Evolutionary conservation across 2,888 invertebrate genomes (phyloP), one percentile per base, ranked within the genome.

Genomic region (Ypsolopha scabrella): DNA sequence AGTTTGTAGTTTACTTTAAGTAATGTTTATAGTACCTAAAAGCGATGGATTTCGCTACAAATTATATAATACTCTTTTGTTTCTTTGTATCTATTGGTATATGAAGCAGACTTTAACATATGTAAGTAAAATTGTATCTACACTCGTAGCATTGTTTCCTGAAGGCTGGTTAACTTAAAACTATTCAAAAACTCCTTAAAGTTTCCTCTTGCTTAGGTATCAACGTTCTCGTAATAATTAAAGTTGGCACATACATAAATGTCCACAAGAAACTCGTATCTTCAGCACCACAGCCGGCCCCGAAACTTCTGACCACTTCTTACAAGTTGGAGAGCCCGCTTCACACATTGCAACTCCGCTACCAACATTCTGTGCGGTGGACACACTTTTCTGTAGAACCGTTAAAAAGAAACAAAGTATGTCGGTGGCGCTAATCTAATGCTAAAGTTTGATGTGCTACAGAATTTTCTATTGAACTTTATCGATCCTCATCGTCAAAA

Each of bases 261-360:
- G 35, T 48, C 37, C n/a, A 35, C 48, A 14, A 37, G 48, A 48
- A 48, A 37, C 48, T 48, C 8, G 48, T 36, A 48, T 48, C 48
- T 14, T 24, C 36, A 9, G 1, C 37, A 13, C 48, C 36, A 13
- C 36, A 33, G 13, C 36, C 48, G 10, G 11, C 24, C 10, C 13
- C 6, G 33, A 24, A 45, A 45, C 14, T 45, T 45, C 24, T 33
- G 45, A 45, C 45, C 45, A 34, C 45, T 45, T 45, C 45, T 75
- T 75, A 62, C 53, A 59, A 65, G 75, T 72, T 70, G 65, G 60
- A 64, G 63, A 61, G 65, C 69, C 64, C 69, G 68, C 67, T 67
- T 68, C 65, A 55, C 68, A 68, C 65, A 70, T 63, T 58, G 61
- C 63, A 61, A 58, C 60, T 63, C 13, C 58, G 59, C 41, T 53